These are phyloP conservation scores for Semaprochilodus insignis DNA, from an alignment of 2,797 vertebrate genomes.

Conservation along the genomic window DNA sequence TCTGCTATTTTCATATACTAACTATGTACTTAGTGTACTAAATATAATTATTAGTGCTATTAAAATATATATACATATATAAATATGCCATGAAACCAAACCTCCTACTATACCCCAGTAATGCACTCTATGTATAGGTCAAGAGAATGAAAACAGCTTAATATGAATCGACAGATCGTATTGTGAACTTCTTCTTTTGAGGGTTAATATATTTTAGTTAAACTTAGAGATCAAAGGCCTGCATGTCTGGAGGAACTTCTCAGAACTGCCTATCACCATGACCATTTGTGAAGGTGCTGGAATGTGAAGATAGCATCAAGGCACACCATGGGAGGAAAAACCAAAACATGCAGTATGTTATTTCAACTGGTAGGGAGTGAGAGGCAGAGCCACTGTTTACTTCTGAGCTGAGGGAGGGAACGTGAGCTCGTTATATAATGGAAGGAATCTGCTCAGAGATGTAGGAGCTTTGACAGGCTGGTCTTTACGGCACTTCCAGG, in stretches of 20 bases:
- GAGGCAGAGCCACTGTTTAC: slow-evolving; percentile 29
- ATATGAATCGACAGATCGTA: background rate
- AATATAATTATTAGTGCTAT: too few species aligned
- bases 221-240: slow-evolving; percentile 2
- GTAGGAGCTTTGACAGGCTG: background rate
- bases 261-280: background rate
- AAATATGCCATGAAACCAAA: background rate
- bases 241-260: background rate
- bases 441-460: slow-evolving; percentile 1
- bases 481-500: background rate
- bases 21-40: too few species aligned
- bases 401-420: slow-evolving; percentile 15
- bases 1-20: too few species aligned
- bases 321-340: background rate
- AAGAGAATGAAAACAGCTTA: background rate
- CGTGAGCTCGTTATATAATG: slow-evolving; percentile 3
- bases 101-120: background rate
- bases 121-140: too few species aligned
- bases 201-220: background rate
- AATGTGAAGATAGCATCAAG: background rate
- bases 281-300: slow-evolving; percentile 22
- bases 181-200: background rate
- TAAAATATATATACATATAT: too few species aligned
- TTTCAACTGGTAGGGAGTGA: slow-evolving; percentile 6
- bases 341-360: background rate